phyloP scores from a whole-genome alignment of 2,888 invertebrate genomes.

The Drosophila mettleri region DNA sequence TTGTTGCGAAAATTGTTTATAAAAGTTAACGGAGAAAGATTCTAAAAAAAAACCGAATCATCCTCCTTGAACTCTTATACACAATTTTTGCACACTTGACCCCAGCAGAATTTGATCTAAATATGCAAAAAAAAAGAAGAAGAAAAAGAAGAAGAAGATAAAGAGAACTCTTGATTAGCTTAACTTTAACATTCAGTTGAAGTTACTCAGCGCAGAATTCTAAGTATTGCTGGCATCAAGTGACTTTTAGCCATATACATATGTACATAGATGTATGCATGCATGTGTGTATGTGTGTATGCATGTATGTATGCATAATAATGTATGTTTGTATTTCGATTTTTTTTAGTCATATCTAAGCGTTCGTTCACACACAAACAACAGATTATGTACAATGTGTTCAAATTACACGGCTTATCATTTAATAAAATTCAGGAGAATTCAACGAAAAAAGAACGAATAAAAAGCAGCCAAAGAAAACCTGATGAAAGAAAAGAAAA shows the following conservation, averaged over 20 bases:
- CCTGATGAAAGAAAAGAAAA: conserved; percentile 14
- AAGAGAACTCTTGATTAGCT: conserved; percentile 22
- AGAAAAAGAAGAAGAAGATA: not conserved
- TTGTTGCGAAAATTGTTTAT: no score
- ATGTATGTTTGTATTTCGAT: conserved; percentile 1
- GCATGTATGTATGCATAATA: conserved; percentile 8
- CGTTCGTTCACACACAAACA: conserved; percentile 47
- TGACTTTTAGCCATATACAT: conserved; percentile 47
- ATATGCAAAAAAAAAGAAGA: conserved; percentile 1
- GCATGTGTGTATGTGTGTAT: conserved; percentile 13
- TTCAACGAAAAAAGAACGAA: conserved; percentile 57
- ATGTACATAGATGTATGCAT: conserved; percentile 5
- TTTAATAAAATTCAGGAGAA: conserved; percentile 71
- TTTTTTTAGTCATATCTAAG: conserved; percentile 46
- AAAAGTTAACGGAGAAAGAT: no score
- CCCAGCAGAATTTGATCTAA: conserved; percentile 11
- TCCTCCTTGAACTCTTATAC: conserved; percentile 6
- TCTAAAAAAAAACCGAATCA: no score
- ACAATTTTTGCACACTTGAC: conserved; percentile 12
- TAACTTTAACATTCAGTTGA: conserved; percentile 21
- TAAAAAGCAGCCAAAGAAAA: conserved; percentile 28
- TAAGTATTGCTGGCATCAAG: conserved; percentile 66
- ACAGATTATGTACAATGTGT: conserved; percentile 68
- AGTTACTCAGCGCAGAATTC: conserved; percentile 45
- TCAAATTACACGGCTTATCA: conserved; percentile 75